Percentiles rank a stretch among this genome's conserved stretches.
Conservation (phyloP, 1,140 invertebrate genomes). For the Paraescarpia echinospica region DNA sequence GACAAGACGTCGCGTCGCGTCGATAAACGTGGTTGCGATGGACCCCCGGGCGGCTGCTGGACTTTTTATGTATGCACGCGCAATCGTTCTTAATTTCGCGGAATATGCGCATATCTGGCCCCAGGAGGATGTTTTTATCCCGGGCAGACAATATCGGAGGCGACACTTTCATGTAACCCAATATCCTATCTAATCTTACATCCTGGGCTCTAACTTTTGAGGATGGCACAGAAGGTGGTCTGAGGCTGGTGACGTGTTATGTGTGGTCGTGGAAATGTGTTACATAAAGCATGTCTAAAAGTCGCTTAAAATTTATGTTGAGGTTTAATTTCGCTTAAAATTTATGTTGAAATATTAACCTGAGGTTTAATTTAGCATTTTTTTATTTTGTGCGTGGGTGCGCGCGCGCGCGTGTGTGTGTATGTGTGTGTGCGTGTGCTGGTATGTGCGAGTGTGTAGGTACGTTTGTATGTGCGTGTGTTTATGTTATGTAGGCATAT, state of each 20-base stretch:
- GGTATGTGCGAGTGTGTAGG: background rate
- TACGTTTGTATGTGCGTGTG: background rate
- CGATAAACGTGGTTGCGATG: background rate
- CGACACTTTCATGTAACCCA: background rate
- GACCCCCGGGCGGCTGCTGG: background rate
- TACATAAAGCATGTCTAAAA: background rate
- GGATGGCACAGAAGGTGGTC: background rate
- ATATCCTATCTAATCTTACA: background rate
- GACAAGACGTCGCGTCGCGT: background rate
- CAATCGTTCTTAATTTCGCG: background rate
- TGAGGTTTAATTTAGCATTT: background rate
- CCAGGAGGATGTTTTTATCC: background rate
- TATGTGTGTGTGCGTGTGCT: background rate
- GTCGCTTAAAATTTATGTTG: background rate
- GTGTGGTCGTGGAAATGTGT: background rate
- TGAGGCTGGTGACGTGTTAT: background rate
- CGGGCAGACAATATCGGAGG: background rate
- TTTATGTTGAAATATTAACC: background rate
- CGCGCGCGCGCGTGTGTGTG: background rate
- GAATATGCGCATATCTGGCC: background rate
- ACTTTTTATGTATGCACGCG: background rate
- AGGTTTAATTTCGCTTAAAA: background rate
- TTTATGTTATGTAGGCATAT: background rate
- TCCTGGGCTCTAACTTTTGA: background rate
- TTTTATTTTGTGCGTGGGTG: too few species aligned